phyloP scores from a whole-genome alignment of 2,113 vertebrate species.

The Malurus alboscapulatus region DNA sequence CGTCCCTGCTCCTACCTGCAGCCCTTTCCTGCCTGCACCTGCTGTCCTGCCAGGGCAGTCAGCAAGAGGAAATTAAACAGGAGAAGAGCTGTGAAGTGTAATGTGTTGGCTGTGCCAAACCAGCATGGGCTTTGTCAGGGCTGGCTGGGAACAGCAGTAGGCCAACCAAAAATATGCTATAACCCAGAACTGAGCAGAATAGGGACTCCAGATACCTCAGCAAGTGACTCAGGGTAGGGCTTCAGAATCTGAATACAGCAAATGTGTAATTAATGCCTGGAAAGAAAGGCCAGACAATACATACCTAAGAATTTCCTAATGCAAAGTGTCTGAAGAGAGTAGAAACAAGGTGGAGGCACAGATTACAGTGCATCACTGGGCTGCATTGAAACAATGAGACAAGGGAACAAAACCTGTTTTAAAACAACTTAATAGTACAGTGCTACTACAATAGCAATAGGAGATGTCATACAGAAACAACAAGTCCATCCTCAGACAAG shows the following conservation, averaged over 20 bases:
- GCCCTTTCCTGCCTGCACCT: not conserved
- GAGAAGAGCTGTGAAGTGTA: not conserved
- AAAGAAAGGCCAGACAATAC: not conserved
- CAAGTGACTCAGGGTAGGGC: not conserved
- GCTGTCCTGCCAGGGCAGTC: not conserved
- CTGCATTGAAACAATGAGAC: not conserved
- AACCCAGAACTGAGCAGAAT: not conserved
- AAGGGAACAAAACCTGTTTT: not conserved
- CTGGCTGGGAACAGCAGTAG: not conserved
- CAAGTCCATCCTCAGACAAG: not conserved
- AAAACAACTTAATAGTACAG: not conserved
- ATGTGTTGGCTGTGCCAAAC: not conserved
- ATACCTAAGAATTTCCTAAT: not conserved
- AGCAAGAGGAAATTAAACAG: slow-evolving; percentile 18
- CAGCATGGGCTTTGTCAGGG: not conserved
- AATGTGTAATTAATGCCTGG: not conserved
- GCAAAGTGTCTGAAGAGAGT: not conserved
- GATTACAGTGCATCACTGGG: not conserved
- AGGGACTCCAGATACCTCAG: not conserved
- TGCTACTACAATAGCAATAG: not conserved
- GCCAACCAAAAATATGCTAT: not conserved
- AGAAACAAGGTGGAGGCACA: not conserved
- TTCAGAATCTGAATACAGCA: not conserved
- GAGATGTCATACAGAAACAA: not conserved
- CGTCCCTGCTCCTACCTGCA: not conserved